These are phyloP conservation scores for Marcusenius ussheri DNA, from an alignment of 2,113 vertebrate species.

Conservation along the genomic window DNA sequence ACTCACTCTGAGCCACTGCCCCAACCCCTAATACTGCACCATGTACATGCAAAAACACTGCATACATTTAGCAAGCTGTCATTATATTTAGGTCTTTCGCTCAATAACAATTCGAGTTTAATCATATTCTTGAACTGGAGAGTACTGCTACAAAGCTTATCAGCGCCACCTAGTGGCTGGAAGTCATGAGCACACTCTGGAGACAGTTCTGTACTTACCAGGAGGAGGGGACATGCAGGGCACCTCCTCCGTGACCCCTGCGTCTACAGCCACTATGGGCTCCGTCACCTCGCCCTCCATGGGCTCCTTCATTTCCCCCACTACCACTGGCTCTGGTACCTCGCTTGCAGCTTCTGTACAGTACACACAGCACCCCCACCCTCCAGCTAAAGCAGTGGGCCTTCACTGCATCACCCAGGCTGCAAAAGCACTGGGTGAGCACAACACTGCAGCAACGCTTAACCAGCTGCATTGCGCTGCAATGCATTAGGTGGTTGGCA, in stretches of 20 bases:
- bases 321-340: slow-evolving; percentile 5
- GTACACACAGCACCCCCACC: slow-evolving; percentile 53
- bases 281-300: slow-evolving; percentile 19
- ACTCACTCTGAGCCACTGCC: not conserved
- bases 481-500: slow-evolving; percentile 28
- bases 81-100: not conserved
- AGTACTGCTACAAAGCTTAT: slow-evolving; percentile 21
- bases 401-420: slow-evolving; percentile 28
- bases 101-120: not conserved
- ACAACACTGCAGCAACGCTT: slow-evolving; percentile 36
- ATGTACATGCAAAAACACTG: not conserved
- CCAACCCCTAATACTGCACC: not conserved
- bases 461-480: slow-evolving; percentile 32
- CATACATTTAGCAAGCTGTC: not conserved
- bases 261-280: slow-evolving; percentile 22
- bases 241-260: slow-evolving; percentile 42
- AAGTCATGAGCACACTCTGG: slow-evolving; percentile 13
- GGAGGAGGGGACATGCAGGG: slow-evolving; percentile 36
- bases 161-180: slow-evolving; percentile 34
- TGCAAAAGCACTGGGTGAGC: not conserved
- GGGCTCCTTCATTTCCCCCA: slow-evolving; percentile 30
- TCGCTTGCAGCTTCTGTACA: slow-evolving; percentile 60
- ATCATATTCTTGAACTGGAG: not conserved
- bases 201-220: slow-evolving; percentile 52
- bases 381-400: slow-evolving; percentile 57